Base-by-base conservation (phyloP, 2,113 vertebrate genomes). In the Amphiprion ocellaris region DNA sequence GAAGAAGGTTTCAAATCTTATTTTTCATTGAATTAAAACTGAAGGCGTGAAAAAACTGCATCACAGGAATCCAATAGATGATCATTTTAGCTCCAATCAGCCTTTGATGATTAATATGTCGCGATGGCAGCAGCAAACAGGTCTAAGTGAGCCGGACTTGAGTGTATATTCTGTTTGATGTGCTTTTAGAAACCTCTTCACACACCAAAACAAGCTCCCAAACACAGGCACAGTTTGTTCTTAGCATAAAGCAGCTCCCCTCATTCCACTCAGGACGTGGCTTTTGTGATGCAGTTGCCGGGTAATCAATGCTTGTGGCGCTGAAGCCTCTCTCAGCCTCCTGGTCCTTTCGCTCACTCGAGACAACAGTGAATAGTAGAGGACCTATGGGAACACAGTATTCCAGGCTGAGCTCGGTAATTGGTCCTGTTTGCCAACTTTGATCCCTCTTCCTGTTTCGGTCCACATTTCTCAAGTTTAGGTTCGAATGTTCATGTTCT, bases 321-420 rank as follows among this genome's bases (percentile, higher is more conserved):
- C 24, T 69, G 10, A 46, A 77, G 47, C 26, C 60, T 23, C 24
- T 23, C 60, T 59, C 33, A 33, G 83, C 28, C 58, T 64, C 5
- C 19, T 49, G 23, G 26, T 56, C 39, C 56, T 30, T 79, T 61
- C 68, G 75, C 61, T 79, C 67, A 59, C 81, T 24, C 52, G 17
- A 55, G 71, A 62, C 61, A 71, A 81, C 63, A 2, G 69, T n/a
- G 58, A 21, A 11, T 64, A 39, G n/a, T 24, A 65, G 59, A 70
- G 77, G 44, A 30, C 55, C 54, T 10, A 1, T 37, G 64, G 73
- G 73, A 63, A 81, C 59, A 56, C 2, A 53, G 44, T 67, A 39
- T 68, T 63, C 53, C 50, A 21, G 53, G 1, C 52, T 28, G 56
- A 44, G 61, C 62, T 77, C 28, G 1, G 21, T 62, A 39, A 61